Evolutionary conservation across 2,113 vertebrate genomes (phyloP).

Genomic region (Sapajus apella): DNA sequence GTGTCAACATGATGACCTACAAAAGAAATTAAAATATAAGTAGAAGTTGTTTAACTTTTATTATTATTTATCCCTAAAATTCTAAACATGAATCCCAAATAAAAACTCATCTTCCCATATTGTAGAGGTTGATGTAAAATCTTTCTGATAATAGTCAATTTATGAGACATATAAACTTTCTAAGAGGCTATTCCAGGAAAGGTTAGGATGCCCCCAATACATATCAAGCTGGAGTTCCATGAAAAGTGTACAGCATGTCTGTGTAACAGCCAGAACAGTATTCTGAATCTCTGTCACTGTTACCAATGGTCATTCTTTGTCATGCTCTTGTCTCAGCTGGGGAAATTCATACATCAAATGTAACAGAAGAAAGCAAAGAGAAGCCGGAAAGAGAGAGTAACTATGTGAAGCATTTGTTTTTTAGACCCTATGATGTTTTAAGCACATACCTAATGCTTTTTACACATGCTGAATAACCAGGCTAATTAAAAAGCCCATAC

Average conservation of each 20-base stretch:
- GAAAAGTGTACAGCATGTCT: neutral
- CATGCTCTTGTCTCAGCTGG: slow-evolving; percentile 35
- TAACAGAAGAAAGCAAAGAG: slow-evolving; percentile 73
- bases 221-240: neutral
- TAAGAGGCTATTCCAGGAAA: neutral
- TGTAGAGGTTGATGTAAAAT: neutral
- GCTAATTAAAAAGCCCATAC: slow-evolving; percentile 90
- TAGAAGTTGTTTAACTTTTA: neutral
- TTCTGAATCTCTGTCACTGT: neutral
- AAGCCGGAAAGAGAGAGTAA: slow-evolving; percentile 74
- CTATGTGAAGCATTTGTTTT: slow-evolving; percentile 84
- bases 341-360: slow-evolving; percentile 72
- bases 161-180: neutral
- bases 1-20: neutral
- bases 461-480: slow-evolving; percentile 89
- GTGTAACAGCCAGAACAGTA: neutral
- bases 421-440: slow-evolving; percentile 87
- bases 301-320: neutral
- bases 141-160: neutral
- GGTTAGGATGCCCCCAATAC: neutral
- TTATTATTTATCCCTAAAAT: neutral
- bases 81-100: neutral
- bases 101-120: neutral
- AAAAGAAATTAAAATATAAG: neutral
- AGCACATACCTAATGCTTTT: slow-evolving; percentile 88